Base-by-base conservation (phyloP, 1,140 invertebrate genomes). In the Tetraneura akinire region DNA sequence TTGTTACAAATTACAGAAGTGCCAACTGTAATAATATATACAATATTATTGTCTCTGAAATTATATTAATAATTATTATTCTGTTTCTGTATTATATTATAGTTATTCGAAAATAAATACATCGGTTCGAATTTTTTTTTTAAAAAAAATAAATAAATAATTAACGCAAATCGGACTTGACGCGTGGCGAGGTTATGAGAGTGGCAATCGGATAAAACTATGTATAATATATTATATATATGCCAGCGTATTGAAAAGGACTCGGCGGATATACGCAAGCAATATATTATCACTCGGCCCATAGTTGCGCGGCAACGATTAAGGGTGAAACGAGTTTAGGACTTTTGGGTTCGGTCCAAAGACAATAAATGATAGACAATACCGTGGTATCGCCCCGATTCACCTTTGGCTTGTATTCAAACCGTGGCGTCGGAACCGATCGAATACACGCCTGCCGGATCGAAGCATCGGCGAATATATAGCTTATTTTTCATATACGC, bases 351-450 rank as follows among this genome's bases (percentile, higher is more conserved):
- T 8, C 0, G 21, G 37, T 60, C 74, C 74, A 78, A 78, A 78
- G 74, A 78, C 74, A 78, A 78, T 78, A 78, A 78, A 78, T 78
- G 74, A 78, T 78, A 78, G 74, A 78, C 74, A 78, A 78, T 78
- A 51, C 68, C 68, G 68, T 13, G 68, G 21, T 51, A 51, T 51
- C 18, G 51, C 29, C 11, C 29, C 42, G 55, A 18, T 78, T 78
- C 74, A 78, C 74, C 74, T 78, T 78, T 78, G 74, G 74, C 74
- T 62, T 78, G 8, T 14, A 78, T 78, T 78, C 74, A 78, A 78
- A 78, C 74, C 16, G 16, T 42, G 53, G 49, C 37, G 47, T 51
- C 23, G 47, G 23, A 14, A 70, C 45, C 66, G 23, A 70, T 70
- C 66, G 66, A 47, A 49, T 16, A 29, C 23, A 26, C 45, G 21